Evolutionary conservation across 2,888 invertebrate genomes (phyloP).

Genomic region (Heliconius ethilla): DNA sequence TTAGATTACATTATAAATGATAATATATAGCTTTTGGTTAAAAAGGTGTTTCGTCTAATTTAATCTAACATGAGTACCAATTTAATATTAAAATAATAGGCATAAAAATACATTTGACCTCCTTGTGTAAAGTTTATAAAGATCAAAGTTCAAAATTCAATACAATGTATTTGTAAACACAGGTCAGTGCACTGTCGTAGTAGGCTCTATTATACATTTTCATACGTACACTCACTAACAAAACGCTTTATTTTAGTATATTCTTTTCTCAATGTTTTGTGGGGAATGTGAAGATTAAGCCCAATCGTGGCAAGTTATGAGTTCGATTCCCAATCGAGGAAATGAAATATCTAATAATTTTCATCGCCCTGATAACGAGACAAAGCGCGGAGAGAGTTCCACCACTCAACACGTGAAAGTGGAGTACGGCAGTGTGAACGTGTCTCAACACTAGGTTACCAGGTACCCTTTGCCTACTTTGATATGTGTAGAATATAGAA

Average conservation of each 20-base stretch:
- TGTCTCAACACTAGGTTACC: background rate
- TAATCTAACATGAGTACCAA: background rate
- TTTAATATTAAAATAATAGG: background rate
- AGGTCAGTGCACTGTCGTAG: slow-evolving; percentile 9
- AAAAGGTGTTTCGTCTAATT: background rate
- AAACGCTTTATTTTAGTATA: background rate
- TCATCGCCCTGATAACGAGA: background rate
- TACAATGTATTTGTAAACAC: background rate
- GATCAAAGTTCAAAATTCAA: background rate
- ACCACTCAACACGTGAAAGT: background rate
- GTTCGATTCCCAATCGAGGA: too few relatives aligned
- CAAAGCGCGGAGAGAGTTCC: too few relatives aligned
- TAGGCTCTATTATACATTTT: background rate
- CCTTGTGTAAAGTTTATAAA: background rate
- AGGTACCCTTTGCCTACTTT: too few relatives aligned
- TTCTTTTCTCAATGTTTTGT: background rate
- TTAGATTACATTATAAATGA: too few relatives aligned
- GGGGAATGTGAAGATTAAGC: too few relatives aligned
- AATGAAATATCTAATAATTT: background rate
- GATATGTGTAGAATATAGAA: too few relatives aligned
- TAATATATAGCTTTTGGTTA: too few relatives aligned
- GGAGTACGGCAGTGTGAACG: too few relatives aligned
- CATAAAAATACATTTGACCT: background rate
- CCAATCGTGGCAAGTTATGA: too few relatives aligned
- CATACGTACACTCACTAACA: background rate